phyloP scores from a whole-genome alignment of 1,140 invertebrate species.

The Drosophila eugracilis region DNA sequence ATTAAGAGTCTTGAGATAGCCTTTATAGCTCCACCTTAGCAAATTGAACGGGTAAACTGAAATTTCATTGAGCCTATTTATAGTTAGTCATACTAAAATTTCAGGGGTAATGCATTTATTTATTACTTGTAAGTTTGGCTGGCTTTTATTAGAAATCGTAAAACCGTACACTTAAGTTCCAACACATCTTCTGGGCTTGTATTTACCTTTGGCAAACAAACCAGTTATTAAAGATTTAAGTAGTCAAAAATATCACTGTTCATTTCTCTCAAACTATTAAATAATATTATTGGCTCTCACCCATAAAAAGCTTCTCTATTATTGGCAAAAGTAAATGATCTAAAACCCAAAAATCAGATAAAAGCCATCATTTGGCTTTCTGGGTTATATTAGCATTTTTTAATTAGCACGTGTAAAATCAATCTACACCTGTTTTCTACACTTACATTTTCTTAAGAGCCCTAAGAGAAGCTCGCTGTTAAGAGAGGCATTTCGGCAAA shows the following conservation, averaged over 20 bases:
- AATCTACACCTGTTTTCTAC: conserved; percentile 31
- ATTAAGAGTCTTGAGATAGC: not conserved
- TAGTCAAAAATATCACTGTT: no score
- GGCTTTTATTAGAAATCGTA: not conserved
- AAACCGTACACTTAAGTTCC: not conserved
- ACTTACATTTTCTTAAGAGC: conserved; percentile 23
- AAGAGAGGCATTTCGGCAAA: conserved; percentile 44
- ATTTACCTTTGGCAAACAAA: no score
- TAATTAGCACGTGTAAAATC: conserved; percentile 24
- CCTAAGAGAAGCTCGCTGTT: conserved; percentile 6
- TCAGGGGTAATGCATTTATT: not conserved
- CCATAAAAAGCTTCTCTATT: no score
- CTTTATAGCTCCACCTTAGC: not conserved
- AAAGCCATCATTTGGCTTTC: no score
- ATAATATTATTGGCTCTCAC: no score
- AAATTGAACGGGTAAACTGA: not conserved
- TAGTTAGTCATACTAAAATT: conserved; percentile 8
- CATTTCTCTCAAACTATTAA: no score
- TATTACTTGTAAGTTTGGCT: not conserved
- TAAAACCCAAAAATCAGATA: no score
- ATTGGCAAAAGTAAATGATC: no score
- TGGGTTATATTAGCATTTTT: no score
- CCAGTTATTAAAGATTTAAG: no score
- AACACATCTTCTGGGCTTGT: no score
- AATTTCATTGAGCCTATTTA: conserved; percentile 24